Base-by-base conservation (phyloP, 2,888 invertebrate genomes). In the Drosophila limbata region DNA sequence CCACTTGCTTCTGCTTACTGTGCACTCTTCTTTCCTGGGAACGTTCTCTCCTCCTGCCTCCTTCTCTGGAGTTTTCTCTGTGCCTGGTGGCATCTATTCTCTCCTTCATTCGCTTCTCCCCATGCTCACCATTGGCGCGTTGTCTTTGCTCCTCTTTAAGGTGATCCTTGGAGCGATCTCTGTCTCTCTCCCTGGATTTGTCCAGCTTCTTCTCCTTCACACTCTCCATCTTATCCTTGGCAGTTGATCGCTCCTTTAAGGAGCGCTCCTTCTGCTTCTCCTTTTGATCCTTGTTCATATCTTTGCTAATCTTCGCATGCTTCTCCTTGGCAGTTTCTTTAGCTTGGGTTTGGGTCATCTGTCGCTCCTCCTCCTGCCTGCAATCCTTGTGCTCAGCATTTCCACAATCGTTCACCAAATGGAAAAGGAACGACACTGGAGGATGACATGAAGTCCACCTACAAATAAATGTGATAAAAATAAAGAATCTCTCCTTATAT, bases 401-500 rank as follows among this genome's bases (percentile, higher is more conserved):
- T 10, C 28, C 19, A 47, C 84, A 84, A 11, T 73, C 79, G 35
- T 68, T 44, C 2, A 86, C 35, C n/a, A 81, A 21, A 47, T 85
- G 78, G 2, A 57, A 84, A 0, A 69, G 15, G 42, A 65, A 84
- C 5, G 76, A 67, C 4, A 84, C 40, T 0, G 76, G 45, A 6
- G 84, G 84, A 31, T 81, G 53, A 5, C 62, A 3, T 9, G 53
- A 21, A 8, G 84, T 84, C 84, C 84, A 84, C 4, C 84, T 84
- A 6, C 1, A 28, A 37, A 10, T 13, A 17, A 25, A 28, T 0
- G 4, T 1, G 17, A 11, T 47, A 11, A 44, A 44, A 3, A 51
- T 33, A 8, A 3, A 25, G 3, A 1, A 2, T 39, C 8, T 5
- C 3, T 17, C 6, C 25, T 11, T 4, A 5, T 11, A 42, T 5